Evolutionary conservation across 2,113 vertebrate genomes (phyloP).

Genomic region (Sturnira hondurensis): DNA sequence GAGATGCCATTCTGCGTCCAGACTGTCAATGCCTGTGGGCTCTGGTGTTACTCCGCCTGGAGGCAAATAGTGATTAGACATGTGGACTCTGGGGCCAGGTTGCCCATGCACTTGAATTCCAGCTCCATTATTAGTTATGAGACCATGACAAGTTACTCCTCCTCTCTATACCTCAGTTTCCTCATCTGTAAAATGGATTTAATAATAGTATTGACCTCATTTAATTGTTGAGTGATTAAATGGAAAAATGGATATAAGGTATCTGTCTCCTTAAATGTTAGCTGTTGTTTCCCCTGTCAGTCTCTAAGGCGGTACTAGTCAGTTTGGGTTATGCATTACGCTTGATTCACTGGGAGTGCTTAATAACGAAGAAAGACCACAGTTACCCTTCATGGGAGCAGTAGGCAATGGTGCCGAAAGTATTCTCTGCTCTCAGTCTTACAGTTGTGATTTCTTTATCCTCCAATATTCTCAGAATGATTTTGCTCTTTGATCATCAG

Average conservation of each 20-base stretch:
- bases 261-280: background rate
- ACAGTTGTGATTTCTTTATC: background rate
- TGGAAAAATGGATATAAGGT: background rate
- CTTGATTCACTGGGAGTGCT: background rate
- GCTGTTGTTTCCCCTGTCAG: background rate
- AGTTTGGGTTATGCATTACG: background rate
- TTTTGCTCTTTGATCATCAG: background rate
- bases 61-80: background rate
- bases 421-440: background rate
- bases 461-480: background rate
- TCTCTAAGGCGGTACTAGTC: background rate
- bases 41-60: background rate
- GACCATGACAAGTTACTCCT: background rate
- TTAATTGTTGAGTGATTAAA: background rate
- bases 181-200: constrained; percentile 34
- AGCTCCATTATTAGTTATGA: background rate
- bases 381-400: background rate
- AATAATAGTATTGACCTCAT: background rate
- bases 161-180: background rate
- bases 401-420: background rate
- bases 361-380: background rate
- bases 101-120: background rate
- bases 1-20: background rate
- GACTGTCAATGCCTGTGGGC: background rate
- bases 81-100: background rate